Conservation (phyloP, 2,113 vertebrate genomes). For the Elachura formosa region DNA sequence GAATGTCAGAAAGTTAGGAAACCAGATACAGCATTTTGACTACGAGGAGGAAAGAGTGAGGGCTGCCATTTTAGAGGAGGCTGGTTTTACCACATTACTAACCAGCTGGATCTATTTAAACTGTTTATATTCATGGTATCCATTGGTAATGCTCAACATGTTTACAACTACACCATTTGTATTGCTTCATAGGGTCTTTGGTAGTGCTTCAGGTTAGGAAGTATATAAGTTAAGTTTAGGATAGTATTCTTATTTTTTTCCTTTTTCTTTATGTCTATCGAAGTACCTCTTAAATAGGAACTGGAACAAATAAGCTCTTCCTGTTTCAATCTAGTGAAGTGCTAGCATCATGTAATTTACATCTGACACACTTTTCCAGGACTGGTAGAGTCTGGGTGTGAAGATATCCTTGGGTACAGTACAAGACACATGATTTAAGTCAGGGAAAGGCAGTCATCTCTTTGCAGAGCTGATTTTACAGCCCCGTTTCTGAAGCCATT, state of each 20-base stretch:
- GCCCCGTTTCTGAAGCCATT: neutral
- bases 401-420: neutral
- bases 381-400: constrained; percentile 35
- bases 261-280: neutral
- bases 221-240: neutral
- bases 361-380: constrained; percentile 49
- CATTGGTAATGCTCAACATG: neutral
- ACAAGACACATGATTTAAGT: neutral
- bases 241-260: neutral
- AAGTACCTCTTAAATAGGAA: neutral
- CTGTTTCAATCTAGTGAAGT: constrained; percentile 8
- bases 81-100: neutral
- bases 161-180: neutral
- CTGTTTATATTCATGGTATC: neutral
- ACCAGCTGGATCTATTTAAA: neutral
- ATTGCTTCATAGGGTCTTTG: neutral
- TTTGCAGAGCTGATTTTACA: neutral
- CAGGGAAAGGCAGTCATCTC: neutral
- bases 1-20: neutral
- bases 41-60: neutral
- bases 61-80: neutral
- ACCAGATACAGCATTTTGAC: neutral
- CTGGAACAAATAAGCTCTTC: neutral
- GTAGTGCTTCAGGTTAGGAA: neutral
- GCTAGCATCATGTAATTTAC: constrained; percentile 49